Evolutionary conservation across 2,797 vertebrate species (phyloP), one percentile per base, ranked within the genome.

Genomic region (Lepus townsendii): DNA sequence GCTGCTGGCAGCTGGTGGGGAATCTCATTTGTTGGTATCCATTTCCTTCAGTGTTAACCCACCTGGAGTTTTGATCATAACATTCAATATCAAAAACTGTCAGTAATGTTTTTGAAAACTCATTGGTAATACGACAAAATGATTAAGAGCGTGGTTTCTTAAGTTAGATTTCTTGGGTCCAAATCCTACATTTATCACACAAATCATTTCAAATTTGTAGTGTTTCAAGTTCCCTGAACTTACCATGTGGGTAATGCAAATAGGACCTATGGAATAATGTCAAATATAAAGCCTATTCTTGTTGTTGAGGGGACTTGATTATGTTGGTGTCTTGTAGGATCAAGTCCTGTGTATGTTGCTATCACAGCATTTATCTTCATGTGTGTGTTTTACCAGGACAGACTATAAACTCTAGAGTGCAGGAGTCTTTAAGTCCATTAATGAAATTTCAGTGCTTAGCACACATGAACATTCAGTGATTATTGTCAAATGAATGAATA

Each of bases 81-180:
- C 71, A 68, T 91, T 24, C 1, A 60, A 32, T 50, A 30, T 83
- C 66, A 89, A 78, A 93, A 17, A 68, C 0, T 42, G 30, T n/a
- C 4, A n/a, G 8, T 32, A 30, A 32, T 32, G 38, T 60, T 73
- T 79, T 30, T 5, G 13, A 66, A 7, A 9, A 35, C 12, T 4
- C 32, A 65, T 57, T 57, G 0, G 38, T 32, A 14, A 8, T 80
- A 0, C 65, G 14, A 9, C 1, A 1, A 19, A 52, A 52, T 22
- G 60, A 5, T 75, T 86, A 83, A 69, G 26, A 79, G 16, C 32
- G 52, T 32, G 4, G 26, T 63, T 72, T 73, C 35, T 76, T 71
- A 13, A 63, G 30, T 82, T 82, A 82, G 42, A 57, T 5, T 73
- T 76, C 17, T 32, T 87, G 19, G 19, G 7, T 73, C 86, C 66